phyloP scores from a whole-genome alignment of 2,113 vertebrate species.

The Cinclus cinclus region DNA sequence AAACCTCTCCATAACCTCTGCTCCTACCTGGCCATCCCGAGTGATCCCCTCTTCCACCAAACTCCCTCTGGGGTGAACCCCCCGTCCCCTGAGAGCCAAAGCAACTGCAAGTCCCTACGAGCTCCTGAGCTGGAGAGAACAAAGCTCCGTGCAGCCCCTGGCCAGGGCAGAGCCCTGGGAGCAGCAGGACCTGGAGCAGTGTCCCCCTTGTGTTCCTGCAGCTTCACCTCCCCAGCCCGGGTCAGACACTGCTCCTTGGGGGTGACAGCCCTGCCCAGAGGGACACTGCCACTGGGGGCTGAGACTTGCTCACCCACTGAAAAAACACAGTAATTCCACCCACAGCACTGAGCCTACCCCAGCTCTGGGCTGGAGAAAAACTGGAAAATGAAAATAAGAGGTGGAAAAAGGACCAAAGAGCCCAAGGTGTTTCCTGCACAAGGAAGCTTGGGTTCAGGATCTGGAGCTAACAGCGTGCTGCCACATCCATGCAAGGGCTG shows the following conservation, averaged over 20 bases:
- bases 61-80: neutral
- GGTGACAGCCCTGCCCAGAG: neutral
- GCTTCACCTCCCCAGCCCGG: fast-evolving
- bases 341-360: neutral
- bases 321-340: neutral
- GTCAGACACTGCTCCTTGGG: too few relatives aligned
- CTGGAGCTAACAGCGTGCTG: too few relatives aligned
- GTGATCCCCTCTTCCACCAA: neutral
- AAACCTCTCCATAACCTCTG: neutral
- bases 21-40: neutral
- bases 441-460: neutral
- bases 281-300: neutral
- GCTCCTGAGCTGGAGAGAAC: neutral
- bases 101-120: neutral
- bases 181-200: fast-evolving
- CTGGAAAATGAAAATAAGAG: fast-evolving
- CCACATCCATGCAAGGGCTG: neutral
- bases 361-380: neutral
- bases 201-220: fast-evolving
- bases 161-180: neutral
- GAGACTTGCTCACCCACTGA: neutral
- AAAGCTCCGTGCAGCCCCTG: neutral
- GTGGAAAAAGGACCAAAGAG: neutral
- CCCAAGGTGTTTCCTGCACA: neutral
- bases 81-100: neutral